These are phyloP conservation scores for Tetragonula carbonaria DNA, from an alignment of 2,888 invertebrate species.

Conservation along the genomic window DNA sequence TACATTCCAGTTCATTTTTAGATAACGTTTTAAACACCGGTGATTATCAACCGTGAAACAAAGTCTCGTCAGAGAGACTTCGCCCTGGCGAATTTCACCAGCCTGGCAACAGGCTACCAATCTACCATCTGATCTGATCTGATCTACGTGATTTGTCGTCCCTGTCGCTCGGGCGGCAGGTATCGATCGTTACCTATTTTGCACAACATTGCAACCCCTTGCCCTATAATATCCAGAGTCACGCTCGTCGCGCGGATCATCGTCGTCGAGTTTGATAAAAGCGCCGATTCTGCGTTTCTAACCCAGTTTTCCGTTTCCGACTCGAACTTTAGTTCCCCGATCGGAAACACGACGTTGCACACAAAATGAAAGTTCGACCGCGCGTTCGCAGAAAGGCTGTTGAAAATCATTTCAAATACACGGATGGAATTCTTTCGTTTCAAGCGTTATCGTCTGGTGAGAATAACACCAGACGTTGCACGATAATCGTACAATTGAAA, in stretches of 20 bases:
- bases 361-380: too few relatives aligned
- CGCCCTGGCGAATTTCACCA: neutral
- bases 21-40: constrained; percentile 48
- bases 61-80: constrained; percentile 11
- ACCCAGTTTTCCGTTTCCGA: neutral
- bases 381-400: too few relatives aligned
- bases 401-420: too few relatives aligned
- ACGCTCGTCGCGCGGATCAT: neutral
- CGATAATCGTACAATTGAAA: too few relatives aligned
- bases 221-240: neutral
- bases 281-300: neutral
- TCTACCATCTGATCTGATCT: neutral
- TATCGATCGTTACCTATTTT: neutral
- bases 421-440: too few relatives aligned
- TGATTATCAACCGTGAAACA: constrained; percentile 41
- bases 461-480: too few relatives aligned
- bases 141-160: neutral
- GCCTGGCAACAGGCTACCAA: too few relatives aligned
- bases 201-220: neutral
- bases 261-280: neutral
- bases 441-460: too few relatives aligned
- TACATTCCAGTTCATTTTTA: constrained; percentile 61
- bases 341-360: too few relatives aligned
- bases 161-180: neutral
- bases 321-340: neutral